Evolutionary conservation across 2,888 invertebrate species (phyloP).

Genomic region (Unio pictorum): DNA sequence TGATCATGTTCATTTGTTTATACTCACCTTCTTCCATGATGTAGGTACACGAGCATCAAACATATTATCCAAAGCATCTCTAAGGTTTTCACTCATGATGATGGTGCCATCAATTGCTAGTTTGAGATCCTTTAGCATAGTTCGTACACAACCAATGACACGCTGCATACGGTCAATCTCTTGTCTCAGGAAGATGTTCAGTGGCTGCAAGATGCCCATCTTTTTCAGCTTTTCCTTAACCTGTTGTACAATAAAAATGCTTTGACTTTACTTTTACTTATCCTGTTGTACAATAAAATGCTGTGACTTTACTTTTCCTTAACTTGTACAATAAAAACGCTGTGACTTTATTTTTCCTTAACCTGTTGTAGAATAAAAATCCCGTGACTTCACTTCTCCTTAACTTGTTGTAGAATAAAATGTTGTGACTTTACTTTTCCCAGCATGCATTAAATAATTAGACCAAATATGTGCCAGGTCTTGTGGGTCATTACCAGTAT

Average conservation of each 20-base stretch:
- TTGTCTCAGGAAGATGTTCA: constrained; percentile 92
- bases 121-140: constrained; percentile 89
- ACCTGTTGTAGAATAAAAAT: constrained; percentile 55
- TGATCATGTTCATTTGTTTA: too few species aligned
- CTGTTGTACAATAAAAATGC: constrained; percentile 39
- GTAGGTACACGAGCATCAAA: constrained; percentile 95
- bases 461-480: too few species aligned
- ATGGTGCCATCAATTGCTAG: constrained; percentile 97
- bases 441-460: background rate
- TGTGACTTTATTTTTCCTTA: constrained; percentile 78
- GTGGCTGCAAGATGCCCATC: constrained; percentile 93
- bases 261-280: too few species aligned
- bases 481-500: too few species aligned
- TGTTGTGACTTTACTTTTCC: background rate
- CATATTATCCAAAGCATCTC: constrained; percentile 94
- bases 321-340: too few species aligned
- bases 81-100: constrained; percentile 92
- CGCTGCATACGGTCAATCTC: constrained; percentile 87
- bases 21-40: constrained; percentile 86
- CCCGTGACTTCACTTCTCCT: background rate
- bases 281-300: too few species aligned
- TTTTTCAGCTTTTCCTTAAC: constrained; percentile 86
- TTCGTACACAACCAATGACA: constrained; percentile 84
- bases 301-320: background rate
- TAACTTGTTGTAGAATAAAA: too few species aligned